Percentiles rank a stretch among this genome's conserved stretches.
These are phyloP conservation scores for Harlomillsia oculata DNA, from an alignment of 1,140 invertebrate species.

Conservation along the genomic window DNA sequence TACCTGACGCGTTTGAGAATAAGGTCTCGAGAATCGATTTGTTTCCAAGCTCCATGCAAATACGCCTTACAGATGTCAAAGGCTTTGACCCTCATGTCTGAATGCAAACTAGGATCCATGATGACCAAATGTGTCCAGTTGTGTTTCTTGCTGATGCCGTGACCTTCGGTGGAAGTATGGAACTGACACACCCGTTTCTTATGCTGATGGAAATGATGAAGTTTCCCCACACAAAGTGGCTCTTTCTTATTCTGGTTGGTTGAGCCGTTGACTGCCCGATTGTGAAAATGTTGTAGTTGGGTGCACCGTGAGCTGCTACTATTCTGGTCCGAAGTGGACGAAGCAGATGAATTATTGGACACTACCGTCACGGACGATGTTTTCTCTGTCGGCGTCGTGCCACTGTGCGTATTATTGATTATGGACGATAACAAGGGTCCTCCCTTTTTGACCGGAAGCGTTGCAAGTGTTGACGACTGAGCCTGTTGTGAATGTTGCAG, in stretches of 20 bases:
- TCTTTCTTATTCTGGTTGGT: too few species aligned
- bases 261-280: too few species aligned
- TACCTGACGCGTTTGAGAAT: constrained; percentile 71
- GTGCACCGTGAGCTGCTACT: too few species aligned
- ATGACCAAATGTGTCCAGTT: too few species aligned
- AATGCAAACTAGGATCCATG: constrained; percentile 41
- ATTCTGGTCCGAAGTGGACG: too few species aligned
- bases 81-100: constrained; percentile 69
- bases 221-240: too few species aligned
- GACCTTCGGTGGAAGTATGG: not conserved
- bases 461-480: not conserved
- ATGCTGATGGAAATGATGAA: too few species aligned
- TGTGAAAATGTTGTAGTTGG: too few species aligned
- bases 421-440: not conserved
- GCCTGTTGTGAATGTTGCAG: not conserved
- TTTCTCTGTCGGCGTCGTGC: not conserved
- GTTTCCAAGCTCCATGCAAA: constrained; percentile 75
- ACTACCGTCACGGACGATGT: too few species aligned
- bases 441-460: not conserved
- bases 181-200: too few species aligned
- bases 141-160: too few species aligned
- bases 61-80: constrained; percentile 76
- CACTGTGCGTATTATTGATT: not conserved
- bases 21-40: constrained; percentile 60
- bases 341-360: too few species aligned